Evolutionary conservation across 2,888 invertebrate genomes (phyloP).

Genomic region (Liposcelis brunnea): DNA sequence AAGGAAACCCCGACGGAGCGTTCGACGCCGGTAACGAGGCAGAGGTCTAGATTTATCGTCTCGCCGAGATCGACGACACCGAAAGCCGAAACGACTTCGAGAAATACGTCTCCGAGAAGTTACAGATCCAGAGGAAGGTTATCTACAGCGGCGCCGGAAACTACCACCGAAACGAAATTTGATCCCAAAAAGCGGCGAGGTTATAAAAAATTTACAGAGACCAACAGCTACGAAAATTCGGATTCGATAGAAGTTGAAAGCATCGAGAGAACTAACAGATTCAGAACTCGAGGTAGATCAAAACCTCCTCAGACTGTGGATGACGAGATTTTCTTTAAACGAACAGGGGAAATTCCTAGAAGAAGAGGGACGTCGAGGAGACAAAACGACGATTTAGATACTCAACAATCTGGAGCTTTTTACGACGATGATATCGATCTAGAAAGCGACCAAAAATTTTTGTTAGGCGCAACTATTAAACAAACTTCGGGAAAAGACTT

Average conservation of each 20-base stretch:
- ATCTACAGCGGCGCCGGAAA: neutral
- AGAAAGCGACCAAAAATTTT: neutral
- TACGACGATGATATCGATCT: neutral
- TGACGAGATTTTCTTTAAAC: no score
- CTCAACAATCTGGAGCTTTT: constrained; percentile 2
- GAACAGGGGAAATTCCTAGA: neutral
- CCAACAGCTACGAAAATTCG: no score
- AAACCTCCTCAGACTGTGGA: no score
- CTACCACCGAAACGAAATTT: constrained; percentile 1
- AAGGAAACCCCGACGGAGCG: neutral
- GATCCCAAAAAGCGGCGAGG: neutral
- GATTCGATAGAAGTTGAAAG: no score
- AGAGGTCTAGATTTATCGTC: no score
- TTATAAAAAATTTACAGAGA: neutral
- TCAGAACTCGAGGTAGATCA: no score
- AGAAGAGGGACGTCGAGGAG: neutral
- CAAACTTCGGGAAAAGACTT: constrained; percentile 2
- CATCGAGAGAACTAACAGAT: no score
- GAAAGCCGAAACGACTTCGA: no score
- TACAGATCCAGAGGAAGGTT: neutral
- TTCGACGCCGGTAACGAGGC: neutral
- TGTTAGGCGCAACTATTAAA: constrained; percentile 1
- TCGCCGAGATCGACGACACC: no score
- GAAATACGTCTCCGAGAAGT: no score
- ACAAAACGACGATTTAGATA: neutral